Percentiles rank a stretch among this genome's conserved stretches.
Conservation (phyloP, 2,888 invertebrate genomes). For the Phanerotoma sp. region DNA sequence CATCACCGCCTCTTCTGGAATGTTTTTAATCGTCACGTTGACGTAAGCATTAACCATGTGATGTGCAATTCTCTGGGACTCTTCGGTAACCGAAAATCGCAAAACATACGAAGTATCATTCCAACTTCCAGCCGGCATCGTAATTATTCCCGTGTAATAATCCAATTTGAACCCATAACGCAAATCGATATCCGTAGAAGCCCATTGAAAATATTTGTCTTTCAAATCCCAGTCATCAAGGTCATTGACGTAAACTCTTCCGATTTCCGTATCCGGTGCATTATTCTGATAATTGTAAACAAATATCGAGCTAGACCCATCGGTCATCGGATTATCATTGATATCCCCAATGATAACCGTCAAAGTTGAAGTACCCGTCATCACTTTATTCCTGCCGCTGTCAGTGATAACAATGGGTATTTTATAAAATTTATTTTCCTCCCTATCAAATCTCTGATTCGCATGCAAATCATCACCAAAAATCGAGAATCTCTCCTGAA, state of each 20-base stretch:
- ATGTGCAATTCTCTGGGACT: constrained; percentile 60
- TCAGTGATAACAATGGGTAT: constrained; percentile 90
- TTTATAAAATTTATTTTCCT: constrained; percentile 80
- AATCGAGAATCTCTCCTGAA: constrained; percentile 72
- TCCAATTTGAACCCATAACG: constrained; percentile 78
- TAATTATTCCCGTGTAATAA: constrained; percentile 80
- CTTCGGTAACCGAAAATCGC: constrained; percentile 74
- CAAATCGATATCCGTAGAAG: too few species aligned
- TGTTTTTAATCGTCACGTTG: constrained; percentile 80
- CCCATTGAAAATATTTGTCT: constrained; percentile 90
- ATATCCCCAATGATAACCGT: constrained; percentile 91
- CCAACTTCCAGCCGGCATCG: constrained; percentile 75
- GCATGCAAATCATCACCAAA: constrained; percentile 71
- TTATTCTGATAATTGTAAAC: constrained; percentile 93
- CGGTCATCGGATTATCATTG: constrained; percentile 89
- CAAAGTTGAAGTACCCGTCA: constrained; percentile 80
- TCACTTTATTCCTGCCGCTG: constrained; percentile 67
- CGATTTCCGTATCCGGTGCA: constrained; percentile 80
- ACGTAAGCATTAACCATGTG: constrained; percentile 78
- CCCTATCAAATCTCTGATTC: constrained; percentile 79
- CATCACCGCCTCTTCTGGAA: constrained; percentile 88
- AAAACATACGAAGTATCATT: constrained; percentile 72
- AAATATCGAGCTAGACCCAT: constrained; percentile 87
- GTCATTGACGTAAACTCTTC: constrained; percentile 91
- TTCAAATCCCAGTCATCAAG: constrained; percentile 95